Conservation (phyloP, 2,888 invertebrate species). For the Alviniconcha strummeri region DNA sequence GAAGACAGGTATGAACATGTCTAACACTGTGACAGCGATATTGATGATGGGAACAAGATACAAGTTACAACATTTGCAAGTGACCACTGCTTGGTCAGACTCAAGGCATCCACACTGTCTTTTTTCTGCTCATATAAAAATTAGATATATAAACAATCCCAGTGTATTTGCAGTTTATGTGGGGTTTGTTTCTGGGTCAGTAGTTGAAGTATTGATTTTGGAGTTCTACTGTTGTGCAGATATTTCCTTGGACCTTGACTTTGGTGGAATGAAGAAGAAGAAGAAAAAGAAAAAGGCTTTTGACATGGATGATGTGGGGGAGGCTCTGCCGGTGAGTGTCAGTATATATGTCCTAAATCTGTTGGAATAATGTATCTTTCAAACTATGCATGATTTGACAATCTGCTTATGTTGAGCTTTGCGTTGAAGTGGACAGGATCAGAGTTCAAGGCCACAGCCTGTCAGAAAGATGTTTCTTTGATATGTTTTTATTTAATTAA, state of each 20-base stretch:
- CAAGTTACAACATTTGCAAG: too few species aligned
- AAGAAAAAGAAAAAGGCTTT: constrained; percentile 93
- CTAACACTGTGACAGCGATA: too few species aligned
- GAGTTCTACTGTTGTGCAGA: constrained; percentile 46
- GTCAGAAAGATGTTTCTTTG: neutral
- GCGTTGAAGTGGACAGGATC: constrained; percentile 17
- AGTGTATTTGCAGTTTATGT: too few species aligned
- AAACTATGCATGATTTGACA: neutral
- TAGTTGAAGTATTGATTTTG: too few species aligned
- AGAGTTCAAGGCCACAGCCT: neutral
- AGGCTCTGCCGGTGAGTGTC: constrained; percentile 75
- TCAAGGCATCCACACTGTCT: too few species aligned
- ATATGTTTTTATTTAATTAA: neutral
- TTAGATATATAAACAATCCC: too few species aligned
- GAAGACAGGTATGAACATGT: too few species aligned
- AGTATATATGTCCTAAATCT: constrained; percentile 15
- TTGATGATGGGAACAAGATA: too few species aligned
- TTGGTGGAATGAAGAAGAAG: constrained; percentile 82
- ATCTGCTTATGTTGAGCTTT: constrained; percentile 12
- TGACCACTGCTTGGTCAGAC: too few species aligned
- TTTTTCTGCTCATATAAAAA: too few species aligned
- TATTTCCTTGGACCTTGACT: constrained; percentile 77
- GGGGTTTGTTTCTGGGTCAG: too few species aligned
- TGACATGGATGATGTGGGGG: constrained; percentile 90
- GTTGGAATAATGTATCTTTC: constrained; percentile 7